Conservation (phyloP, 2,113 vertebrate species). For the Callaeas wilsoni region DNA sequence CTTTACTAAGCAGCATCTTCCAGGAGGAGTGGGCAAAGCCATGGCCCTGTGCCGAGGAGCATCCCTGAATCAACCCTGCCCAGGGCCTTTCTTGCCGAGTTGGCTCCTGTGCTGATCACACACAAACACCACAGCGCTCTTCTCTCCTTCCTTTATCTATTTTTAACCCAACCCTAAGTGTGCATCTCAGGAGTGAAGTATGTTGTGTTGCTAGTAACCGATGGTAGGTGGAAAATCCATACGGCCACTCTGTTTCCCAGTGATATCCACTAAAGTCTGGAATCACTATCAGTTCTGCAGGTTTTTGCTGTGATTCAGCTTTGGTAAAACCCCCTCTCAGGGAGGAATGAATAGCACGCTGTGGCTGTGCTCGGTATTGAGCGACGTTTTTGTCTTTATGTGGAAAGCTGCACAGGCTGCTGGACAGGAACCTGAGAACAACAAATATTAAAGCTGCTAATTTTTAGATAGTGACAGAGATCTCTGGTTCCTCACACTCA, state of each 20-base stretch:
- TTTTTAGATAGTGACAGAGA: neutral
- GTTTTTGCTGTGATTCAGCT: conserved; percentile 5
- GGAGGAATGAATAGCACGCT: neutral
- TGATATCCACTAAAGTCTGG: neutral
- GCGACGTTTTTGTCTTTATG: neutral
- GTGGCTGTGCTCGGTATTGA: neutral
- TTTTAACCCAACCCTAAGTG: neutral
- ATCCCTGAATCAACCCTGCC: fast-evolving
- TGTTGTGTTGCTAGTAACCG: neutral
- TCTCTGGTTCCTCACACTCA: fast-evolving
- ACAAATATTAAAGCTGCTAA: neutral
- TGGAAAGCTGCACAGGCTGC: neutral
- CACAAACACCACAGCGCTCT: neutral
- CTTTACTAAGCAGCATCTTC: neutral
- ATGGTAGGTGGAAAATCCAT: neutral
- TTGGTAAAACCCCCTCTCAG: neutral
- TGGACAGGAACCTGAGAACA: neutral
- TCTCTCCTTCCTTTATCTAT: neutral
- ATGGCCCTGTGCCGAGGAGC: fast-evolving
- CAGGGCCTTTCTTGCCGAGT: neutral
- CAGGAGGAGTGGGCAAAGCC: neutral
- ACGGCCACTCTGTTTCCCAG: neutral
- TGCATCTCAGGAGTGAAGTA: neutral
- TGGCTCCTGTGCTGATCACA: neutral
- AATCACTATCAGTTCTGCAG: neutral